Conservation (phyloP, 1,140 invertebrate genomes). For the Hermetia illucens region DNA sequence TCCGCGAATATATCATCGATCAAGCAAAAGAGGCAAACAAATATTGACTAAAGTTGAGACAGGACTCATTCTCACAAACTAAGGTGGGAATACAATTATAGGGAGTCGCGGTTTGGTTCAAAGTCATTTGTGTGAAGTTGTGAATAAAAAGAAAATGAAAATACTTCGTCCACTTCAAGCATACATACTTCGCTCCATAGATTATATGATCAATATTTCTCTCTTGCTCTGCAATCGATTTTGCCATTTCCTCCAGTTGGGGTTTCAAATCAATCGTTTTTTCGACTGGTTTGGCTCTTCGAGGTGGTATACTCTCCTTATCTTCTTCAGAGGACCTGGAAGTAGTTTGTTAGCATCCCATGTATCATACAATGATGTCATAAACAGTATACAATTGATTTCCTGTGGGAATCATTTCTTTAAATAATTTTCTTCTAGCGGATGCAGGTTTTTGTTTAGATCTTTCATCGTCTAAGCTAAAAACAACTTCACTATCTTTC, state of each 20-base stretch:
- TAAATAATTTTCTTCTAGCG: neutral
- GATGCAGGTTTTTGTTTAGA: neutral
- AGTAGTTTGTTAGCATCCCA: neutral
- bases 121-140: neutral
- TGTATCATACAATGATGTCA: neutral
- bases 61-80: neutral
- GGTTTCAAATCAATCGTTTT: neutral
- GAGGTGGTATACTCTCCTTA: neutral
- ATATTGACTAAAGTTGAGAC: neutral
- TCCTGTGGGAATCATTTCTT: neutral
- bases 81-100: neutral
- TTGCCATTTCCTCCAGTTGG: constrained; percentile 3
- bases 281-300: neutral
- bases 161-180: no score
- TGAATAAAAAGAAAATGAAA: neutral
- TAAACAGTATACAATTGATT: neutral
- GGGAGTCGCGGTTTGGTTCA: no score
- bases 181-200: constrained; percentile 9
- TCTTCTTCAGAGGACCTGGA: neutral
- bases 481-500: neutral
- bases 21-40: neutral
- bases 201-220: constrained; percentile 10
- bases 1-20: neutral
- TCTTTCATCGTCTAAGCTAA: neutral
- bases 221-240: constrained; percentile 5